phyloP scores from a whole-genome alignment of 2,888 invertebrate genomes.

The Julus scandinavius region DNA sequence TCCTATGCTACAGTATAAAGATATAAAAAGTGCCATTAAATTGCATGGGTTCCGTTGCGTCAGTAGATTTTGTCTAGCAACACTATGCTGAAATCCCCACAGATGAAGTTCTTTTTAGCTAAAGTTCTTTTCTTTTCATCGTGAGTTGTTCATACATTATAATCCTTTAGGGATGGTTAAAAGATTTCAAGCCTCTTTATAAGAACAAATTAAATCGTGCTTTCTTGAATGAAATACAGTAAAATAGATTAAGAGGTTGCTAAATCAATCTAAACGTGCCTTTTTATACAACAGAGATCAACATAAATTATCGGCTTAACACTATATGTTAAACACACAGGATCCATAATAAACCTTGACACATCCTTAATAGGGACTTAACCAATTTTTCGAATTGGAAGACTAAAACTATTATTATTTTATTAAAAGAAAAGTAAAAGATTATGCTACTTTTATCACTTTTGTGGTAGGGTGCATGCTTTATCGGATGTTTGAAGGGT shows the following conservation, averaged over 20 bases:
- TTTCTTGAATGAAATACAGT: not conserved
- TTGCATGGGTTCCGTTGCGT: not conserved
- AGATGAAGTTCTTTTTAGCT: not conserved
- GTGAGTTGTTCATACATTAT: not conserved
- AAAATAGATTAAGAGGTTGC: not conserved
- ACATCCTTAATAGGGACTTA: too few relatives aligned
- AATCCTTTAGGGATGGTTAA: conserved; percentile 12
- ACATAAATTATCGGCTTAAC: too few relatives aligned
- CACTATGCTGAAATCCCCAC: not conserved
- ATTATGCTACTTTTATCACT: too few relatives aligned
- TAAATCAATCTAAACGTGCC: not conserved
- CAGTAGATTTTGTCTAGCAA: not conserved
- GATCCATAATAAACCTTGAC: too few relatives aligned
- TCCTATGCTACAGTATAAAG: not conserved
- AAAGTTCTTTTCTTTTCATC: not conserved
- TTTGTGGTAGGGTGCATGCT: too few relatives aligned
- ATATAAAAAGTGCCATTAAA: not conserved
- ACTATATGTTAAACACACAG: too few relatives aligned
- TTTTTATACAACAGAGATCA: too few relatives aligned
- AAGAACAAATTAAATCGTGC: not conserved
- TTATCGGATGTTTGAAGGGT: too few relatives aligned
- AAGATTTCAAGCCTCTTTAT: conserved; percentile 10
- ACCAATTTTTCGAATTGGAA: too few relatives aligned
- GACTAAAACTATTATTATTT: too few relatives aligned
- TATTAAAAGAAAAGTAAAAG: too few relatives aligned